Base-by-base conservation (phyloP, 2,797 vertebrate genomes). In the Momotus momota region DNA sequence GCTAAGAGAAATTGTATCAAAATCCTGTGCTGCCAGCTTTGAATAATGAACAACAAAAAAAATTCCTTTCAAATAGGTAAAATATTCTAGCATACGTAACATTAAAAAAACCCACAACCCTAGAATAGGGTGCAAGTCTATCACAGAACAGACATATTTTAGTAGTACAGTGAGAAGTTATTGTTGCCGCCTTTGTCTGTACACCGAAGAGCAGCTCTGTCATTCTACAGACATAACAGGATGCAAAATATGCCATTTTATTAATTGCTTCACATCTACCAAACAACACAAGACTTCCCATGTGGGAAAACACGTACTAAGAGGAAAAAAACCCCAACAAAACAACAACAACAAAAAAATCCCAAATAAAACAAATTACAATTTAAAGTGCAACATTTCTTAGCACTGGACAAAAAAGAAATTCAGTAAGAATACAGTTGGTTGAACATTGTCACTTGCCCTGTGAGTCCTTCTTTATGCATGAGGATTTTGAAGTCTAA, bases 401-500 rank as follows among this genome's bases (percentile, higher is more conserved):
- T 57, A 90, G n/a, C n/a, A 49, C 23, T 57, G 83, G 70, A 55
- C 72, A 82, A 78, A 72, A 84, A 75, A 71, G 71, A 55, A 57
- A 84, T 41, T 51, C 49, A 71, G 2, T 26, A 70, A 81, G 69
- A 87, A 84, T 58, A 52, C 38, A 66, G 61, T 57, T 64, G 41
- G 71, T 57, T 73, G 74, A 90, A 69, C 88, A 77, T 49, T 0
- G 1, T 54, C 70, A 35, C 60, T 86, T 94, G 91, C 78, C 65
- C 86, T 94, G 75, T 23, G 46, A 93, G 93, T 7, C 61, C 31
- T 64, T 86, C 75, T 92, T 94, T 93, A 93, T 94, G 83, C 84
- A 91, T 20, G 55, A 90, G 77, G 62, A 75, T 90, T 93, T 61
- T 80, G 49, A 92, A 87, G 69, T 16, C 78, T 95, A 94, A 93